phyloP scores from a whole-genome alignment of 2,113 vertebrate species.

The Diphyllodes magnificus region DNA sequence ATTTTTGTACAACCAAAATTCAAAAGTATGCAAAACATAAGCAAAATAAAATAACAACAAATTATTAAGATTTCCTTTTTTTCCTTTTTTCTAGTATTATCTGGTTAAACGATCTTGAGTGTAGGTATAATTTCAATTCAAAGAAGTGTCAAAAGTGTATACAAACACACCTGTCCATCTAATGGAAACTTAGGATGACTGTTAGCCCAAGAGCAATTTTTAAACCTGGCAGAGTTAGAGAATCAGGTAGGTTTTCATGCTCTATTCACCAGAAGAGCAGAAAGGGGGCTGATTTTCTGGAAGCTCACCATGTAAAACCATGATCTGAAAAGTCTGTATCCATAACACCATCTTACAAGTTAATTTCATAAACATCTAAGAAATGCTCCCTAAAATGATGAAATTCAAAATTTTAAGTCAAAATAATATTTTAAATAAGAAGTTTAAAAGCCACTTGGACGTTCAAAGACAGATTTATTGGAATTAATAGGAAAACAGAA shows the following conservation, averaged over 20 bases:
- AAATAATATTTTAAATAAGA: not conserved
- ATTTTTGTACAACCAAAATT: not conserved
- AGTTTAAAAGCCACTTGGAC: not conserved
- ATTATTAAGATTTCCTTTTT: not conserved
- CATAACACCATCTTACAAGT: not conserved
- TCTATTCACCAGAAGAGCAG: not conserved
- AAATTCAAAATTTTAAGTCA: not conserved
- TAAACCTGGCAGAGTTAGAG: not conserved
- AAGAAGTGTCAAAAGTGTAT: not conserved
- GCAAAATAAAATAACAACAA: not conserved
- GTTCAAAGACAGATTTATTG: not conserved
- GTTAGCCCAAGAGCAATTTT: not conserved
- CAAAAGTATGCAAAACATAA: not conserved
- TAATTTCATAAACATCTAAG: not conserved
- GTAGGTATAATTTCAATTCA: not conserved
- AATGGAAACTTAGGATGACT: not conserved
- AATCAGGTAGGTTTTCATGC: not conserved
- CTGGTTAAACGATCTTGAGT: not conserved
- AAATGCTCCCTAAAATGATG: not conserved
- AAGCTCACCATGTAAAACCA: not conserved
- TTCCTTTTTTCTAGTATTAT: not conserved
- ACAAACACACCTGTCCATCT: not conserved
- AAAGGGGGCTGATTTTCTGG: not conserved
- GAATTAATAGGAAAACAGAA: not conserved
- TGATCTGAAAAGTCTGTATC: not conserved